Evolutionary conservation across 2,797 vertebrate species (phyloP).

Genomic region (Moxostoma hubbsi): DNA sequence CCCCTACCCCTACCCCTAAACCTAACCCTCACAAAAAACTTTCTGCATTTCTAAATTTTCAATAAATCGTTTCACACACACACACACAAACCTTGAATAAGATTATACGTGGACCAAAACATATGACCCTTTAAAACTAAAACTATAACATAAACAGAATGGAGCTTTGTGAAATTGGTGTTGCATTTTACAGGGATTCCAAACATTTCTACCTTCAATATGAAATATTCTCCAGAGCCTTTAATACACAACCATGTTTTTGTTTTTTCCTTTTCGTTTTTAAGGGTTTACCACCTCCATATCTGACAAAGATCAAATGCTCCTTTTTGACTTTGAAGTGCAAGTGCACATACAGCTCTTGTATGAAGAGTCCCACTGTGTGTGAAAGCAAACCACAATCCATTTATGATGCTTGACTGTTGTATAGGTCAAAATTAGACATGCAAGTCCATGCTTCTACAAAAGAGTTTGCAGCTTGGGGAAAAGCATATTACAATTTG

Average conservation of each 20-base stretch:
- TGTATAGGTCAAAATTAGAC: constrained; percentile 15
- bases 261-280: not conserved
- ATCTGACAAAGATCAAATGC: constrained; percentile 6
- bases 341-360: not conserved
- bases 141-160: not conserved
- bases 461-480: not conserved
- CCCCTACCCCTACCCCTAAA: no score
- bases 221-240: not conserved
- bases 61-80: no score
- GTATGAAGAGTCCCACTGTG: not conserved
- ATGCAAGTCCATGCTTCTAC: not conserved
- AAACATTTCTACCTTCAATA: not conserved
- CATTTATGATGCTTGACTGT: not conserved
- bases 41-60: no score
- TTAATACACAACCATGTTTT: not conserved
- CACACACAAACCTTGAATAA: no score
- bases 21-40: no score
- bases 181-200: not conserved
- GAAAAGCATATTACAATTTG: not conserved
- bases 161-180: not conserved
- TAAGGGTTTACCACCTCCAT: not conserved
- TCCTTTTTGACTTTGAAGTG: not conserved
- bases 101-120: no score
- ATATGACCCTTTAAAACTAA: no score
- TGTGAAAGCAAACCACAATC: not conserved